Base-by-base conservation (phyloP, 2,113 vertebrate genomes). In the Pipra filicauda region DNA sequence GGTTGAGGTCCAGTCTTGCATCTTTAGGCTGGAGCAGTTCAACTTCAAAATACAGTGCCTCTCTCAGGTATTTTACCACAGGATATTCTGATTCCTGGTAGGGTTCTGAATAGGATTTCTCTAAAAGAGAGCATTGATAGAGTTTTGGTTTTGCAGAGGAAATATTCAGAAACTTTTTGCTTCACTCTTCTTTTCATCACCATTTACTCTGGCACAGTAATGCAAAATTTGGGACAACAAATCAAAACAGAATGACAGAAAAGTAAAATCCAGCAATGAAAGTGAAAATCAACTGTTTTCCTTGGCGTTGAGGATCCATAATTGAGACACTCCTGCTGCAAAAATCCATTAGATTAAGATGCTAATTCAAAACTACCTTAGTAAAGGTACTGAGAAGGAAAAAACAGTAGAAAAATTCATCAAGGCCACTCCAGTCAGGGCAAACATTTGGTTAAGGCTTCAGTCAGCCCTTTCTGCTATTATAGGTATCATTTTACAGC, bases 11-110 rank as follows among this genome's bases (percentile, higher is more conserved):
- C 49, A 98, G 44, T 86, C 94, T 93, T 4, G 57, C 51, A 49
- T 98, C 97, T 79, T 95, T 51, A 52, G 96, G 97, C 44, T 94
- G 74, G 17, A 97, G 73, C 37, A 98, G 91, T 69, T 97, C 95
- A 39, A 94, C 91, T 91, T 98, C 93, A 83, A 98, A 98, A 87
- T 97, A 97, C 57, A 98, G 41, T 15, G 97, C 52, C 2, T 98
- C 98, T n/a, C 37, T 73, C 61, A 98, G 87, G 49, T 97, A 97
- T 79, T 96, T 97, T 30, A 94, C 71, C 30, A 98, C 97, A 49
- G 98, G 97, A 72, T 97, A 97, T 33, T 98, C 97, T 0, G 5
- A 6, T 30, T 96, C 94, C 44, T 70, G 71, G 39, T 97, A 98
- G 62, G 93, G 80, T 2, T 95, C 66, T 13, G 48, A 91, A 70